phyloP scores from a whole-genome alignment of 2,113 vertebrate genomes.

The Cepphus grylle region DNA sequence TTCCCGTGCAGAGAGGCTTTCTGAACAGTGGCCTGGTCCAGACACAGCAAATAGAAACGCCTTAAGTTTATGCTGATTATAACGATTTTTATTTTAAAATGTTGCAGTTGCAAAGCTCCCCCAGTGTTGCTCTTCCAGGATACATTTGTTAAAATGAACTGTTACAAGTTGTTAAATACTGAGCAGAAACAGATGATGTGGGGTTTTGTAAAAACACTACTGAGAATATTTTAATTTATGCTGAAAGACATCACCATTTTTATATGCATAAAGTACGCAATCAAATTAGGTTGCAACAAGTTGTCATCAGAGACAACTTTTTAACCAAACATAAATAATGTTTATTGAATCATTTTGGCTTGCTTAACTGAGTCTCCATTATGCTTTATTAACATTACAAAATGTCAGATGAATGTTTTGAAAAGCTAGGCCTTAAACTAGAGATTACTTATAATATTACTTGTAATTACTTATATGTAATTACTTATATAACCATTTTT shows the following conservation, averaged over 20 bases:
- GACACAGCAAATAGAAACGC: not conserved
- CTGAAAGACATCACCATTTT: not conserved
- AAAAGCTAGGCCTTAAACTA: not conserved
- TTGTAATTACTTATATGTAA: not conserved
- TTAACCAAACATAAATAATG: not conserved
- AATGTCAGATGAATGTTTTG: not conserved
- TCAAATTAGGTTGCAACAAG: not conserved
- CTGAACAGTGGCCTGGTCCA: not conserved
- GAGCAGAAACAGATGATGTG: not conserved
- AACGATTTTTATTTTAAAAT: not conserved
- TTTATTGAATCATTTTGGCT: not conserved
- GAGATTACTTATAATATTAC: not conserved
- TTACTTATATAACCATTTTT: not conserved
- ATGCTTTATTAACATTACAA: not conserved
- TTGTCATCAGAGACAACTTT: not conserved
- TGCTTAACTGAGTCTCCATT: not conserved
- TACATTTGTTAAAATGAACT: not conserved
- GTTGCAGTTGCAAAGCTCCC: not conserved
- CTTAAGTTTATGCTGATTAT: not conserved
- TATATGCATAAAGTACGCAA: not conserved
- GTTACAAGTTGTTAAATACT: not conserved
- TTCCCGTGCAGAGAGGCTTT: not conserved
- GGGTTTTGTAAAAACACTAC: not conserved
- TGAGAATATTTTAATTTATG: not conserved
- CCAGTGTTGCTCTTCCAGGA: not conserved